Evolutionary conservation across 2,113 vertebrate genomes (phyloP).

Genomic region (Paramisgurnus dabryanus): DNA sequence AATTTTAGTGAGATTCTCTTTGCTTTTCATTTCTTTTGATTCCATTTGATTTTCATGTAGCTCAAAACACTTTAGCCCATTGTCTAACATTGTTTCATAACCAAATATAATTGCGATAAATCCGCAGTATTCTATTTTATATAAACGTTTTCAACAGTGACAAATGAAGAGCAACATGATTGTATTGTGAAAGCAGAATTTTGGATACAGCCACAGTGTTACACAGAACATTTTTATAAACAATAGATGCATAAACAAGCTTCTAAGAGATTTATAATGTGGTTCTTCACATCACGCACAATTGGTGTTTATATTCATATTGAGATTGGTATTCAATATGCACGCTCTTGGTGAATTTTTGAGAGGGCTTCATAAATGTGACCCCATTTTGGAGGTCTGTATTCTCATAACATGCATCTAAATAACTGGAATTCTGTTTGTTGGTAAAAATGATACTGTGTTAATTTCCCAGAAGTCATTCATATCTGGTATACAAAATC

Average conservation of each 20-base stretch:
- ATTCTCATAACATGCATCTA: constrained; percentile 16
- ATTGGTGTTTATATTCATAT: constrained; percentile 7
- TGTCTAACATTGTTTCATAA: no score
- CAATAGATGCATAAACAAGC: constrained; percentile 4
- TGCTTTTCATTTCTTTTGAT: no score
- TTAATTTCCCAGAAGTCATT: constrained; percentile 34
- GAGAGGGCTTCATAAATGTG: constrained; percentile 16
- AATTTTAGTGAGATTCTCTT: no score
- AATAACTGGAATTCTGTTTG: constrained; percentile 30
- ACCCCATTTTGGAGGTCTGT: constrained; percentile 35
- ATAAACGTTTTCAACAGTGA: no score
- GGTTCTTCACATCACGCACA: not conserved
- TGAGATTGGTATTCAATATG: constrained; percentile 32
- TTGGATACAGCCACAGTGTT: not conserved
- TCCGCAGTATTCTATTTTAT: no score
- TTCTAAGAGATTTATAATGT: not conserved
- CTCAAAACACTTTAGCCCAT: not conserved
- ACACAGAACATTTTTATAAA: not conserved
- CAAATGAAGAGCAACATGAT: no score
- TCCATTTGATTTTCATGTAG: no score
- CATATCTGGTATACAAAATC: not conserved
- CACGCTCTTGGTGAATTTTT: constrained; percentile 13
- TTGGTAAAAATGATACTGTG: not conserved
- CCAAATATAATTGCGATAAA: no score
- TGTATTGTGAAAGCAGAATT: no score